A percentile compares a stretch with the other conserved stretches of the same genome.
Evolutionary conservation across 1,140 invertebrate species (phyloP).

Genomic region (Hypsibius dujardini): DNA sequence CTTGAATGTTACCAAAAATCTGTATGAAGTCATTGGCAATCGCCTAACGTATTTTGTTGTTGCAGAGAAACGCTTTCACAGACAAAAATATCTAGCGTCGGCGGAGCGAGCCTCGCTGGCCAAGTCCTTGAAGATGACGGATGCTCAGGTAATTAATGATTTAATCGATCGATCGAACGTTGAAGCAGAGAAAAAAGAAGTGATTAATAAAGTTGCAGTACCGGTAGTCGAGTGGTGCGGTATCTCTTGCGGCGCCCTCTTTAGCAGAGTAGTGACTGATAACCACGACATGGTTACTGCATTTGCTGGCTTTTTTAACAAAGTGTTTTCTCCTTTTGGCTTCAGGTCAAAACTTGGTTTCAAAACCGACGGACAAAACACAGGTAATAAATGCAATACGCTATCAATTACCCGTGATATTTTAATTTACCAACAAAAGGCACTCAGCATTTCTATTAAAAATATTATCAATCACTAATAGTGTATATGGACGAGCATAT

Average conservation of each 20-base stretch:
- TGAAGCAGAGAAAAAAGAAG: neutral
- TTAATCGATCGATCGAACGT: neutral
- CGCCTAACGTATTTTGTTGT: constrained; percentile 17
- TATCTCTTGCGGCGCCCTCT: too few species aligned
- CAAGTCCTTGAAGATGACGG: constrained; percentile 91
- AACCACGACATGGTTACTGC: too few species aligned
- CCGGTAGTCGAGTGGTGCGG: too few species aligned
- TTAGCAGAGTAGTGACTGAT: too few species aligned
- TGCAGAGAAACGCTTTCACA: constrained; percentile 81
- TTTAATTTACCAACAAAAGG: too few species aligned
- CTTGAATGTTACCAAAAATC: too few species aligned
- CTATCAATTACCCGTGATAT: too few species aligned
- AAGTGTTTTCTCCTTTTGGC: neutral
- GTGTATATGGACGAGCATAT: too few species aligned
- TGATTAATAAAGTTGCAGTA: neutral
- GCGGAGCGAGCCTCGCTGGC: constrained; percentile 81
- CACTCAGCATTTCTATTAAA: too few species aligned
- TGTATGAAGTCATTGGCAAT: too few species aligned
- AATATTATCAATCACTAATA: too few species aligned
- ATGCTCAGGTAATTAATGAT: constrained; percentile 70
- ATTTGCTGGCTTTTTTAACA: neutral
- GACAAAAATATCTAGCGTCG: constrained; percentile 94
- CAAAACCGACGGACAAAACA: constrained; percentile 93
- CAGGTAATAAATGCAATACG: constrained; percentile 45
- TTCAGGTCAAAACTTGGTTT: constrained; percentile 40